phyloP scores from a whole-genome alignment of 2,888 invertebrate genomes.

The Ceratothoa steindachneri region DNA sequence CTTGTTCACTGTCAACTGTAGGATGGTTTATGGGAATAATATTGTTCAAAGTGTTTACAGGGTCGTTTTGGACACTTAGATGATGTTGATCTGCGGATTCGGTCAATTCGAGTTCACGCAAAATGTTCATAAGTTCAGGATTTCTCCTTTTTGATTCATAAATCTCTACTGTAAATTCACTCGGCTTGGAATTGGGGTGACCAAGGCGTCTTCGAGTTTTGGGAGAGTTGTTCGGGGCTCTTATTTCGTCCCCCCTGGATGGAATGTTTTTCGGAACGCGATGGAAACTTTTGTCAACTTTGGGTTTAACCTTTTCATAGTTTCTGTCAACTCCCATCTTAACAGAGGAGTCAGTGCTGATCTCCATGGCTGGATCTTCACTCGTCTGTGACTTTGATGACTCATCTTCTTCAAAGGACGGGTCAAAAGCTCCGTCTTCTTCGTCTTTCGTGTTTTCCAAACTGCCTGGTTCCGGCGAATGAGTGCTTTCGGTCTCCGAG shows the following conservation, averaged over 20 bases:
- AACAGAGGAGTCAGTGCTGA: background rate
- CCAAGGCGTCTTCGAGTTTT: background rate
- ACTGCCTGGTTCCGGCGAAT: constrained; percentile 5
- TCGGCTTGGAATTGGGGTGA: background rate
- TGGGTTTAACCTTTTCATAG: background rate
- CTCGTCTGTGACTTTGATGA: constrained; percentile 2
- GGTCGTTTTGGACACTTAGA: background rate
- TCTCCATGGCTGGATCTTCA: constrained; percentile 3
- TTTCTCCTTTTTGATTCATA: constrained; percentile 27
- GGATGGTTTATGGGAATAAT: background rate
- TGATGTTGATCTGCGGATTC: background rate
- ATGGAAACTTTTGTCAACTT: background rate
- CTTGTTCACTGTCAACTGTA: background rate
- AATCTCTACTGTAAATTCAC: constrained; percentile 32
- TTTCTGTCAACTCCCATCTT: background rate
- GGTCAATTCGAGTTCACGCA: background rate
- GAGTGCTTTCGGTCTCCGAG: background rate
- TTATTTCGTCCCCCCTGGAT: background rate
- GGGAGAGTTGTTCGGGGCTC: background rate
- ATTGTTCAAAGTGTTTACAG: background rate
- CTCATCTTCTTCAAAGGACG: constrained; percentile 22
- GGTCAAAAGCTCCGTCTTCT: constrained; percentile 30
- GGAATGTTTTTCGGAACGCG: background rate
- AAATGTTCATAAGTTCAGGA: constrained; percentile 12
- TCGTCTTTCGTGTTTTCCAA: constrained; percentile 22